Evolutionary conservation across 2,888 invertebrate species (phyloP).

Genomic region (Aleiodes leptofemur): DNA sequence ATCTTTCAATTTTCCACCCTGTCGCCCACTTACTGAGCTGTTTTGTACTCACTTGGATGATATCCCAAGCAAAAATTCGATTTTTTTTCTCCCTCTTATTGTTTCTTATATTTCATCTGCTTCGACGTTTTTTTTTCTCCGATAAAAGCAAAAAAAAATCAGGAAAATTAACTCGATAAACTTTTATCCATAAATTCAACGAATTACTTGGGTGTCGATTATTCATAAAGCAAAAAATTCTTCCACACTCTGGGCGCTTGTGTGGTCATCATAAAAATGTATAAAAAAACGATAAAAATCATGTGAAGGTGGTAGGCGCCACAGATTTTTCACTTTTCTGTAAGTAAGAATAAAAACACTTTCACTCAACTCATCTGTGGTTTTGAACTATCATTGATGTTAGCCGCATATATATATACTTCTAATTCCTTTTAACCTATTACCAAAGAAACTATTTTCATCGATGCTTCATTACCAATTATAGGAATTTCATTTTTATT

Average conservation of each 20-base stretch:
- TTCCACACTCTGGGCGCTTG: neutral
- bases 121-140: too few relatives aligned
- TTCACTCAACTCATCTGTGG: slow-evolving; percentile 6
- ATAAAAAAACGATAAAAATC: slow-evolving; percentile 26
- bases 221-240: neutral
- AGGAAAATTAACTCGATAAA: too few relatives aligned
- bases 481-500: too few relatives aligned
- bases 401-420: too few relatives aligned
- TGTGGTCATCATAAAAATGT: slow-evolving; percentile 4
- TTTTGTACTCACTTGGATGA: slow-evolving; percentile 9
- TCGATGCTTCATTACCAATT: too few relatives aligned
- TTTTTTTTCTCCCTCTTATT: slow-evolving; percentile 15
- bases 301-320: slow-evolving; percentile 16
- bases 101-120: slow-evolving; percentile 11
- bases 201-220: neutral
- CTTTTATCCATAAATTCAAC: too few relatives aligned
- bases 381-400: slow-evolving; percentile 9
- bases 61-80: neutral
- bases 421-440: too few relatives aligned
- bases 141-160: too few relatives aligned
- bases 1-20: slow-evolving; percentile 37
- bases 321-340: slow-evolving; percentile 15
- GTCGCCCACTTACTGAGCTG: slow-evolving; percentile 1
- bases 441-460: too few relatives aligned
- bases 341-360: slow-evolving; percentile 19